phyloP scores from a whole-genome alignment of 2,113 vertebrate genomes.

The Eulemur macaco region DNA sequence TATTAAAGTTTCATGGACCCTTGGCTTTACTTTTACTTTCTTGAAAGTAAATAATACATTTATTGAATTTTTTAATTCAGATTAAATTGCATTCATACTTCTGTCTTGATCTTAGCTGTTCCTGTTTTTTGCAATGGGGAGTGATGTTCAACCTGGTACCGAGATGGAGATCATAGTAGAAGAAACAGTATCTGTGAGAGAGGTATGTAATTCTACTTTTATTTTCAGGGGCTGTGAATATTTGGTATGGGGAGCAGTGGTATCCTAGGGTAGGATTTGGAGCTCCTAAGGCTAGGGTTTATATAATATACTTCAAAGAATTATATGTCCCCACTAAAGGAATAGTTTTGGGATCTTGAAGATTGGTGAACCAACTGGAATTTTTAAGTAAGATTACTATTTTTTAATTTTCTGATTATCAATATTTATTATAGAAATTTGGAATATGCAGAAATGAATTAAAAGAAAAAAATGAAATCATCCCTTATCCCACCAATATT shows the following conservation, averaged over 20 bases:
- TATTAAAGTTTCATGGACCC: not conserved
- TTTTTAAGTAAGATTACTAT: not conserved
- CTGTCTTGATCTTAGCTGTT: conserved; percentile 87
- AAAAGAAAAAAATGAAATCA: conserved; percentile 3
- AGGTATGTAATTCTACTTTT: conserved; percentile 83
- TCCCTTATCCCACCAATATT: not conserved
- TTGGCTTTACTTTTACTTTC: not conserved
- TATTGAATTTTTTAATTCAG: not conserved
- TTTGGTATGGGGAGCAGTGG: not conserved
- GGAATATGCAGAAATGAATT: not conserved
- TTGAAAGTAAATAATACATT: not conserved
- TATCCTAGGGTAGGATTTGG: not conserved
- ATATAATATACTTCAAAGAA: not conserved
- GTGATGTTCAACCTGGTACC: conserved; percentile 81
- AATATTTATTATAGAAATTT: not conserved
- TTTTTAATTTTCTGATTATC: conserved; percentile 7
- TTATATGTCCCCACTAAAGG: not conserved
- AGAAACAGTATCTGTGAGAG: conserved; percentile 87
- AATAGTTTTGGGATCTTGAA: not conserved
- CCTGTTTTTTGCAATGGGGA: conserved; percentile 89
- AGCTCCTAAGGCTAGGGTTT: not conserved
- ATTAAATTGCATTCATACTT: not conserved
- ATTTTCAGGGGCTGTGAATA: not conserved
- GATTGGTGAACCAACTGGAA: not conserved
- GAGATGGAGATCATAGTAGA: conserved; percentile 94